Base-by-base conservation (phyloP, 1,140 invertebrate genomes). In the Pseudomyrmex sp. region DNA sequence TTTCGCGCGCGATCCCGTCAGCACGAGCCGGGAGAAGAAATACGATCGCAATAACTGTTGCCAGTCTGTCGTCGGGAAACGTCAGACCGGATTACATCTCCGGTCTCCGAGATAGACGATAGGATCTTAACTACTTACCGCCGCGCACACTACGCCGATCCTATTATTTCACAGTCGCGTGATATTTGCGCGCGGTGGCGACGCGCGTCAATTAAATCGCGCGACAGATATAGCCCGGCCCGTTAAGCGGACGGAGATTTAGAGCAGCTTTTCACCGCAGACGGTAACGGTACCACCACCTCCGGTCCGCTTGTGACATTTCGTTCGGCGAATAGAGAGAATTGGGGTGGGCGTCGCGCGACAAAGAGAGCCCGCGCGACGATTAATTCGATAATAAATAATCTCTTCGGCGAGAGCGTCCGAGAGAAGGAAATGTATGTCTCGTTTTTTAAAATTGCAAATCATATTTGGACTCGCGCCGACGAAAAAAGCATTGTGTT, bases 151-250 rank as follows among this genome's bases (percentile, higher is more conserved):
- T 1, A 10, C 5, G 44, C 50, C 59, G 63, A 66, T 74, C 58
- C 62, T 70, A 59, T 86, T 82, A 75, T 86, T 86, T 80, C 44
- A 52, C 61, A 80, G 77, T 82, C n/a, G 46, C 63, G 52, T 54
- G 85, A 82, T 26, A 26, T 26, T 26, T 26, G 75, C 84, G 20
- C 65, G 68, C 59, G 75, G 61, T 66, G 35, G 56, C 59, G 73
- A 75, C 68, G 23, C 56, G 48, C 58, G 65, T 87, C 82, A 77
- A 87, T 88, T 87, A 88, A 79, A 70, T 66, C 72, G 72, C 69
- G 56, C 82, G 58, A 26, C 52, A 54, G 18, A 48, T 82, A 48
- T 82, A 35, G 59, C 50, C 79, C 46, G 58, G 12, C 8, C 26
- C 54, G 26, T 77, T 77, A 75, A 63, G 23, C 20, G 48, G 62